Base-by-base conservation (phyloP, 2,888 invertebrate genomes). In the Zootermopsis nevadensis region DNA sequence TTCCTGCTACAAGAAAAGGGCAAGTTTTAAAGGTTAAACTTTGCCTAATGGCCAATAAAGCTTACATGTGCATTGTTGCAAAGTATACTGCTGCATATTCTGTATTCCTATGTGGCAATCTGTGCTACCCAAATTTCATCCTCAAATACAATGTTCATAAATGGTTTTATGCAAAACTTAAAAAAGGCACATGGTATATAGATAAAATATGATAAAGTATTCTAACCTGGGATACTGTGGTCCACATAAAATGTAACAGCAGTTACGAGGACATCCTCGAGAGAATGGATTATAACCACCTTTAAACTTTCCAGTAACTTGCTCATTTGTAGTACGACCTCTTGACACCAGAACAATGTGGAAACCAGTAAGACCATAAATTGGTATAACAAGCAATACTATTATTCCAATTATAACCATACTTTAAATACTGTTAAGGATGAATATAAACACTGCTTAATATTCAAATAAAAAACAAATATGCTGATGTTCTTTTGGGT, bases 211-310 rank as follows among this genome's bases (percentile, higher is more conserved):
- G n/a, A n/a, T n/a, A n/a, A n/a, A n/a, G n/a, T 48, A 42, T 38
- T 80, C 86, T 90, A 91, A 99, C 99, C 97, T 98, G 88, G 99
- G 99, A 93, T 96, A 98, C 90, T 97, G 98, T 83, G 99, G 98
- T 86, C 98, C 98, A 90, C 98, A 99, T 88, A 99, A 95, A 85
- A 97, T 95, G 89, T 97, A 96, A 89, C 96, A 96, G 91, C 98
- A 98, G 90, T 99, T 99, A 88, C 95, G 93, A 93, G 96, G 95
- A 90, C 98, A 99, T 48, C 99, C 99, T 88, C 95, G 93, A 7
- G 98, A 98, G 91, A 99, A 99, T 82, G 99, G 99, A 92, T 99
- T 99, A 90, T 97, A 98, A 66, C 98, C 99, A 82, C 98, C 98
- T 88, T 98, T 97, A 92, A 99, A 99, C 92, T 99, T 99, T 83